phyloP scores from a whole-genome alignment of 1,140 invertebrate species.

The Rhopalosiphum maidis region DNA sequence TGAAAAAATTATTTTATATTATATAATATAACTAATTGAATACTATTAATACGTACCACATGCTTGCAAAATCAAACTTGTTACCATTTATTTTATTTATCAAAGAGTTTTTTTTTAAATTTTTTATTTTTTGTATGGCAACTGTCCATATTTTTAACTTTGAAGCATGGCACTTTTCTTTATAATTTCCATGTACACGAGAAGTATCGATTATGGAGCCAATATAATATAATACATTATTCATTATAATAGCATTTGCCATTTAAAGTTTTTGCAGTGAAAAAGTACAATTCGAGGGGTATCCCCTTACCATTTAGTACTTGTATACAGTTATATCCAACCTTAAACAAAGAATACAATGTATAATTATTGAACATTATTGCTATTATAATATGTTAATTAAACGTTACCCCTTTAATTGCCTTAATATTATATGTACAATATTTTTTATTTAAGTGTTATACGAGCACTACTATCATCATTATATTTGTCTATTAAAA shows the following conservation, averaged over 20 bases:
- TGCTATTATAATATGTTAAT: neutral
- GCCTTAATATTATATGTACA: neutral
- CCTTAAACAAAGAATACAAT: neutral
- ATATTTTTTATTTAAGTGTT: neutral
- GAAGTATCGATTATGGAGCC: neutral
- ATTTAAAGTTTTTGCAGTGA: neutral
- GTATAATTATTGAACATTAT: neutral
- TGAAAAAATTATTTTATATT: neutral
- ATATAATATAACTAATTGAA: neutral
- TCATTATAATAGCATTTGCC: neutral
- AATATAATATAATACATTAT: neutral
- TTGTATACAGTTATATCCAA: too few species aligned
- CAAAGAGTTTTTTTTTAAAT: neutral
- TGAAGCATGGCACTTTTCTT: neutral
- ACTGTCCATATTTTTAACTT: neutral
- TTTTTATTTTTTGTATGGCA: neutral
- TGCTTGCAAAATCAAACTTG: neutral
- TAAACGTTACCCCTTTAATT: neutral
- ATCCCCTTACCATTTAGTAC: neutral
- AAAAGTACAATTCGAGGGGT: neutral
- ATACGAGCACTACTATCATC: neutral
- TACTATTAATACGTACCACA: neutral
- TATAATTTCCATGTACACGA: neutral
- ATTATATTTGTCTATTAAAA: neutral
- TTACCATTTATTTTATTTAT: neutral